phyloP scores from a whole-genome alignment of 2,888 invertebrate species.

The Eumacrocentrus americanus region DNA sequence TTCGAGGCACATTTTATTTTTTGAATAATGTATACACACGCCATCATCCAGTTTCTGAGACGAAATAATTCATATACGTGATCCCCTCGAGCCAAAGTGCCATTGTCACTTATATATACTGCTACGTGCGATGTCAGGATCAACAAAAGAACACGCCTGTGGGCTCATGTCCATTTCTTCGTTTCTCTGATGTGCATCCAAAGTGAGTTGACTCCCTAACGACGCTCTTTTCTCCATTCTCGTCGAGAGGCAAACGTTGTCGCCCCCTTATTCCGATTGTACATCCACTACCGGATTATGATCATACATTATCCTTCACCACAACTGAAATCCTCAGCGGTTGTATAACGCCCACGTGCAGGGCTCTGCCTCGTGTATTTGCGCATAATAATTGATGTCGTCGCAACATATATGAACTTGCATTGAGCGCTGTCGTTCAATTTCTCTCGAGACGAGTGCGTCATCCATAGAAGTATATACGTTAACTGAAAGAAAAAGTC shows the following conservation, averaged over 20 bases:
- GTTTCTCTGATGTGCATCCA: neutral
- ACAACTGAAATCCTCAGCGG: neutral
- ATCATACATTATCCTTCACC: constrained; percentile 2
- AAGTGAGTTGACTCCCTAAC: constrained; percentile 4
- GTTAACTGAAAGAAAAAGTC: too few species aligned
- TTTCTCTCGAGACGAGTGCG: too few species aligned
- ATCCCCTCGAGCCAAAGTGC: neutral
- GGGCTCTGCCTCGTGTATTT: neutral
- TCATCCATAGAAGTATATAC: too few species aligned
- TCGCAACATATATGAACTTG: neutral
- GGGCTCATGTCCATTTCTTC: constrained; percentile 13
- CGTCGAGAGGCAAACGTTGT: too few species aligned
- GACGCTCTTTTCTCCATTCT: neutral
- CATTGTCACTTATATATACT: too few species aligned
- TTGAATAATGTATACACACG: neutral
- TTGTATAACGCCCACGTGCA: constrained; percentile 4
- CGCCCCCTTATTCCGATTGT: too few species aligned
- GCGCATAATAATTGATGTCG: neutral
- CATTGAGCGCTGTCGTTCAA: too few species aligned
- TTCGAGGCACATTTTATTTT: neutral
- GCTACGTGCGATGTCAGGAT: constrained; percentile 10
- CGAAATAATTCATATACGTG: constrained; percentile 14
- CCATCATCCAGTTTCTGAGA: constrained; percentile 7
- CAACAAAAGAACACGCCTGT: constrained; percentile 16
- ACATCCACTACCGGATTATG: neutral